These are phyloP conservation scores for Drosophila atripex DNA, from an alignment of 2,888 invertebrate species.

Conservation along the genomic window DNA sequence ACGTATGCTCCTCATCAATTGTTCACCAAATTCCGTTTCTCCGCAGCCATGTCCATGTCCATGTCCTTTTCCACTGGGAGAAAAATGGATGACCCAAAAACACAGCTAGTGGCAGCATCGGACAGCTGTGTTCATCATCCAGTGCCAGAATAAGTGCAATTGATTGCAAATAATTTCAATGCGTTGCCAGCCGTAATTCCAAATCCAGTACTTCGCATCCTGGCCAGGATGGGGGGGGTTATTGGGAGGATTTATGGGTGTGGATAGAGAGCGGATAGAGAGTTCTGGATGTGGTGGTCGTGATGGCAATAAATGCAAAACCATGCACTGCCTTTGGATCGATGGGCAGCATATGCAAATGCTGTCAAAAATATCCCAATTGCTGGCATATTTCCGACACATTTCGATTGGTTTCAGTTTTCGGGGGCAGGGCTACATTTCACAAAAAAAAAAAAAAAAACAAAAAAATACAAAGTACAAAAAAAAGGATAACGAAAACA, in stretches of 20 bases:
- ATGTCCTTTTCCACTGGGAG: constrained; percentile 4
- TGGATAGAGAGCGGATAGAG: neutral
- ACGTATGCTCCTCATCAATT: constrained; percentile 32
- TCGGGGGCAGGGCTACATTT: neutral
- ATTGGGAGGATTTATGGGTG: neutral
- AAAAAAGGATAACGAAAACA: neutral
- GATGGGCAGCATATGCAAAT: constrained; percentile 51
- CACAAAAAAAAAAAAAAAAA: neutral
- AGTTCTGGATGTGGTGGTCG: constrained; percentile 13
- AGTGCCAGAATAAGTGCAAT: constrained; percentile 28
- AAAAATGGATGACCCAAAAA: constrained; percentile 31
- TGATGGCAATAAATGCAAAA: constrained; percentile 35
- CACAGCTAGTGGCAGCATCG: constrained; percentile 19
- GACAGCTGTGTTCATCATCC: constrained; percentile 40
- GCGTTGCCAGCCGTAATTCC: constrained; percentile 10
- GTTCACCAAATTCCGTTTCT: constrained; percentile 10
- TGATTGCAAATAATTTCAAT: constrained; percentile 41
- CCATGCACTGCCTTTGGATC: constrained; percentile 27
- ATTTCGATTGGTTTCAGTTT: constrained; percentile 27
- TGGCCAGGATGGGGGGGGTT: constrained; percentile 3
- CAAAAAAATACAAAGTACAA: neutral
- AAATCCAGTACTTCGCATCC: constrained; percentile 1
- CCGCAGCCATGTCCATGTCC: neutral
- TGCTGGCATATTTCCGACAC: constrained; percentile 47
- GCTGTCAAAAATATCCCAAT: constrained; percentile 50